These are phyloP conservation scores for Centrocercus urophasianus DNA, from an alignment of 2,113 vertebrate species.

Conservation along the genomic window DNA sequence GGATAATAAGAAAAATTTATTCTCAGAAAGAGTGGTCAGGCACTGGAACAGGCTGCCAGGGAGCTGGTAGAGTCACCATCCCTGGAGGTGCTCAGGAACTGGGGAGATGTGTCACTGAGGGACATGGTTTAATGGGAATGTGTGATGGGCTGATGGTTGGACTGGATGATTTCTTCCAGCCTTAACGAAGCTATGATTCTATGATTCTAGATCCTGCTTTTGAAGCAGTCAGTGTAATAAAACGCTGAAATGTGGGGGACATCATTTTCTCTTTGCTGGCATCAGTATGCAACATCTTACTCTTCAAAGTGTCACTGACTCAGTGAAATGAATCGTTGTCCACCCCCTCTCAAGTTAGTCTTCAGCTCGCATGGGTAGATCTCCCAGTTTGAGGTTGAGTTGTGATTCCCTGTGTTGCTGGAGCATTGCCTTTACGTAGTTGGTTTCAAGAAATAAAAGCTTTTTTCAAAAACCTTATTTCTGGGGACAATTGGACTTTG, in stretches of 20 bases:
- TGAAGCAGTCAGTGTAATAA: not conserved
- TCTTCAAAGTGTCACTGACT: conserved; percentile 44
- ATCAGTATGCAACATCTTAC: conserved; percentile 17
- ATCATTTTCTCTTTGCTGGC: conserved; percentile 1
- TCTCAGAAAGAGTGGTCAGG: too few species aligned
- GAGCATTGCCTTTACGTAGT: not conserved
- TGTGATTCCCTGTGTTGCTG: not conserved
- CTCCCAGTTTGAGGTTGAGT: not conserved
- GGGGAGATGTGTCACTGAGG: too few species aligned
- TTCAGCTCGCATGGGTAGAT: not conserved
- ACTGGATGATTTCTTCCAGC: too few species aligned
- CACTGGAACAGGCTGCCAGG: too few species aligned
- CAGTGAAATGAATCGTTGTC: conserved; percentile 22
- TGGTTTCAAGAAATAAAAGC: not conserved
- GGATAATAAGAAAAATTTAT: too few species aligned
- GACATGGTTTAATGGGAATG: too few species aligned
- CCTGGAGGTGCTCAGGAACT: too few species aligned
- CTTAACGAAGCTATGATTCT: too few species aligned
- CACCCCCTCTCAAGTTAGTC: conserved; percentile 25
- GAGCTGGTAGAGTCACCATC: too few species aligned
- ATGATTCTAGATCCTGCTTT: not conserved
- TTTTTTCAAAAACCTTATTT: not conserved
- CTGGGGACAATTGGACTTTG: not conserved
- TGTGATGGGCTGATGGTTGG: too few species aligned
- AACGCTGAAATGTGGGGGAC: not conserved